Evolutionary conservation across 2,113 vertebrate species (phyloP), one percentile per base, ranked within the genome.

Genomic region (Cheilinus undulatus): DNA sequence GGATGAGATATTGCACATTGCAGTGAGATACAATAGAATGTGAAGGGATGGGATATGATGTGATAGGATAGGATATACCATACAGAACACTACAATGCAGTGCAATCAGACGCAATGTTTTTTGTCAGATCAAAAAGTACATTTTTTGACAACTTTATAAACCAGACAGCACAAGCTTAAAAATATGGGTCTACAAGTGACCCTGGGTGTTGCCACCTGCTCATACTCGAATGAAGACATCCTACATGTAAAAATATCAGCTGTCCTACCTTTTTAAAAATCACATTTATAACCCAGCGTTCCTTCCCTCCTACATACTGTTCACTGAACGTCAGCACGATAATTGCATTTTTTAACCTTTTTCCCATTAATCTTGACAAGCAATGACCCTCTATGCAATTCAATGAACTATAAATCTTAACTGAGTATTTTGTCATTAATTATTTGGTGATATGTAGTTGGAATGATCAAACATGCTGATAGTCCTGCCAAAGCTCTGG

Each of bases 201-300:
- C 43, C 14, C 22, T 20, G 6, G n/a, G 22, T 58, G 48, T 4
- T 5, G 8, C 15, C 24, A 22, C 3, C n/a, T 15, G 28, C 12
- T 57, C 70, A 42, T 24, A 24, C 19, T 12, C 20, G 26, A 62
- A 54, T 54, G 26, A 34, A 72, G 28, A 72, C 7, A 28, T 69
- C 34, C 5, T 54, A 11, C 2, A 9, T 74, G 59, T 59, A 65
- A 75, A 54, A 74, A 60, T 46, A 26, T 30, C 59, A 22, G 20
- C 40, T 53, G 20, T 23, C 24, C 40, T 26, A 28, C 42, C 19
- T 27, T 60, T 34, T 36, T 65, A n/a, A 50, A 71, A 61, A 27
- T 34, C 49, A 15, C 5, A 54, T 61, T 23, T 57, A 14, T 45
- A 72, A 66, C 34, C 43, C 11, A 13, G 17, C 22, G 28, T 32